Evolutionary conservation across 2,113 vertebrate species (phyloP), one percentile per base, ranked within the genome.

Genomic region (Pseudorhombus dupliciocellatus): DNA sequence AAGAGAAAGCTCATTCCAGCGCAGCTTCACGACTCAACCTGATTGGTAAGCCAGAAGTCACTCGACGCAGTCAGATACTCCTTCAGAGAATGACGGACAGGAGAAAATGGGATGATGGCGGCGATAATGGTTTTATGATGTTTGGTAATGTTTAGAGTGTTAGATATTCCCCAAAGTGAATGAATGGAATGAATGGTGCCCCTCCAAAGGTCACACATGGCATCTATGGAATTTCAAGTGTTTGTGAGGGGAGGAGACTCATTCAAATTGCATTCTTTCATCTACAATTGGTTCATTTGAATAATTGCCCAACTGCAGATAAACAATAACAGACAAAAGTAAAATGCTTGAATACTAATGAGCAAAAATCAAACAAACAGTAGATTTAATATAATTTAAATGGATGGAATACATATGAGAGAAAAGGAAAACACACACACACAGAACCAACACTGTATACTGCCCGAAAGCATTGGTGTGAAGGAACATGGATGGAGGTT

Each of bases 61-160:
- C 24, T 24, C 18, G 8, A 14, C 18, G 25, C n/a, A 12, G 57
- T 7, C 16, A 24, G 14, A 26, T 0, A 0, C 9, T 15, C 57
- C 75, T 22, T 78, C 63, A 61, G 25, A 60, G 48, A 3, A 55
- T 0, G 2, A 69, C 28, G 8, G 42, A 50, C 31, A 15, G 30
- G 48, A 22, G 55, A 26, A 14, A 18, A 40, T 9, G 28, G 8
- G 50, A 52, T 7, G n/a, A 54, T 54, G 22, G 14, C 24, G 21
- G 1, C 4, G 50, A 52, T 52, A 5, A 24, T 11, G 20, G 3
- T 24, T 46, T 62, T 30, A 53, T 37, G 42, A 58, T 26, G 61
- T 25, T 16, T 24, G 22, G 66, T 26, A 8, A 60, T 26, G 51
- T 44, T 20, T 14, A 14, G 16, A 25, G 48, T 11, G 24, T 31